Percentiles rank a stretch among this genome's conserved stretches.
Conservation (phyloP, 2,113 vertebrate genomes). For the Martes martes region DNA sequence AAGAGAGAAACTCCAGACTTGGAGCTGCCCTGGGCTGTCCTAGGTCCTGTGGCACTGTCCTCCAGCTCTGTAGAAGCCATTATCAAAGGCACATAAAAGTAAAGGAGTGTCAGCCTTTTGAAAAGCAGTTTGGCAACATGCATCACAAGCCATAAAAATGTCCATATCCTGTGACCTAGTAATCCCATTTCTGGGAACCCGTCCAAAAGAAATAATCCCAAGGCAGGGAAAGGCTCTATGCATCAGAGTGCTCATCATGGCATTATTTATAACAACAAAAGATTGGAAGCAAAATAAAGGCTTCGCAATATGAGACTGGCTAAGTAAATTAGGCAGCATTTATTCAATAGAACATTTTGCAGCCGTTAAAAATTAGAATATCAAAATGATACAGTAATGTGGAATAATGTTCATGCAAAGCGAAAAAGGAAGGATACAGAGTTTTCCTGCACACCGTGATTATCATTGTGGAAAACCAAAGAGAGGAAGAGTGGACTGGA, state of each 20-base stretch:
- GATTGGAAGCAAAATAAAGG: neutral
- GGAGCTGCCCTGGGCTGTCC: neutral
- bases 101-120: neutral
- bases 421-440: neutral
- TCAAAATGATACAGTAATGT: neutral
- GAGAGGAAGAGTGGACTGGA: neutral
- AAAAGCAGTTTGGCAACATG: slow-evolving; percentile 25
- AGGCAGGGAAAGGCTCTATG: neutral
- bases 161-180: slow-evolving; percentile 54
- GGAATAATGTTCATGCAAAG: neutral
- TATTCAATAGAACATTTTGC: neutral
- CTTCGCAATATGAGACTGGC: neutral
- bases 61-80: neutral
- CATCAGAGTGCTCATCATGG: neutral
- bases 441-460: neutral
- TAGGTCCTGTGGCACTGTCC: rapidly evolving
- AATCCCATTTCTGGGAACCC: slow-evolving; percentile 50
- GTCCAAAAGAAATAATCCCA: slow-evolving; percentile 57
- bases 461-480: neutral
- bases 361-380: neutral
- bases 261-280: neutral
- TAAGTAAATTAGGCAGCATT: neutral
- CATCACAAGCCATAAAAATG: slow-evolving; percentile 40
- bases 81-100: neutral
- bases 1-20: neutral